Conservation (phyloP, 2,888 invertebrate genomes). For the Brachynemurus nebulosus region DNA sequence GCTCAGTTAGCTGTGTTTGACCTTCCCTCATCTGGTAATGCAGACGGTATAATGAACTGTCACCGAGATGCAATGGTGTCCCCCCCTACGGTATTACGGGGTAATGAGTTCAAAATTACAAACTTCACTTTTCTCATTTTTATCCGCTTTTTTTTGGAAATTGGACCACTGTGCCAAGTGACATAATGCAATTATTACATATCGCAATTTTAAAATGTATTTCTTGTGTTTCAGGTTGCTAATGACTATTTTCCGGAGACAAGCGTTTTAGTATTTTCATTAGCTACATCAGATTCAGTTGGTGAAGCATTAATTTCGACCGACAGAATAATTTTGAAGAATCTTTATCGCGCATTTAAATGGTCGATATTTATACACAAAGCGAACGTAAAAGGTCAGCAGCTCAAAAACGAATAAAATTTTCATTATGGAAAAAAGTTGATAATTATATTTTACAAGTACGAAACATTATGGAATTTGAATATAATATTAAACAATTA, state of each 20-base stretch:
- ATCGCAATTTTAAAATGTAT: too few relatives aligned
- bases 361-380: conserved; percentile 7
- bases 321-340: background rate
- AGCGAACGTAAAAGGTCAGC: background rate
- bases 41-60: too few relatives aligned
- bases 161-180: too few relatives aligned
- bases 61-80: too few relatives aligned
- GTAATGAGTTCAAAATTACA: too few relatives aligned
- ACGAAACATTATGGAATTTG: background rate
- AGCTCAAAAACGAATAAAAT: background rate
- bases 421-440: conserved; percentile 2
- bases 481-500: conserved; percentile 2
- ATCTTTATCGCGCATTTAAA: background rate
- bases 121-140: too few relatives aligned
- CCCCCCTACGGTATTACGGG: too few relatives aligned
- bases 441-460: conserved; percentile 8
- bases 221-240: conserved; percentile 1
- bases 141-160: too few relatives aligned
- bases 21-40: too few relatives aligned
- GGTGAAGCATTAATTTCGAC: background rate
- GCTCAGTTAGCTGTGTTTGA: too few relatives aligned
- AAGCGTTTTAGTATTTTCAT: background rate
- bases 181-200: too few relatives aligned
- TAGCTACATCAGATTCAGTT: background rate
- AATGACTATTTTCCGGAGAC: background rate